These are phyloP conservation scores for Chrysolophus pictus DNA, from an alignment of 2,797 vertebrate species.

Conservation along the genomic window DNA sequence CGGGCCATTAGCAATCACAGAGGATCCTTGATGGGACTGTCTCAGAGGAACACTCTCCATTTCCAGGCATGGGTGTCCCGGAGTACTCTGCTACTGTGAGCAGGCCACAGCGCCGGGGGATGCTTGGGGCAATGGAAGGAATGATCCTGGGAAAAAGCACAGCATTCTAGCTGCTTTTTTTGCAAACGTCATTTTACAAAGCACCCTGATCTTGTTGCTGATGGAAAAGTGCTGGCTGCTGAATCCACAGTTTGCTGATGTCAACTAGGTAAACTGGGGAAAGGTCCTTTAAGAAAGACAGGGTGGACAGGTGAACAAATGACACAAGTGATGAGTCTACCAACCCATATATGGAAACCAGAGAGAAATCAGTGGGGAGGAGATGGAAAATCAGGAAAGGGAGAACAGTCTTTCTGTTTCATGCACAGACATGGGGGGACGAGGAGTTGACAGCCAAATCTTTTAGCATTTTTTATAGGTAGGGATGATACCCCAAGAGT, in stretches of 20 bases:
- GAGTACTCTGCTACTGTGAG: accelerated
- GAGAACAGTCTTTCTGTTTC: neutral
- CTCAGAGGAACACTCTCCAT: neutral
- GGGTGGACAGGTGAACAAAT: neutral
- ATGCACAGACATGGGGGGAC: neutral
- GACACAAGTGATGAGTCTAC: neutral
- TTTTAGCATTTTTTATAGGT: accelerated
- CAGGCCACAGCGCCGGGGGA: neutral
- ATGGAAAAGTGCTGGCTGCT: neutral
- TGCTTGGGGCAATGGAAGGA: neutral
- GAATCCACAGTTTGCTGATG: neutral
- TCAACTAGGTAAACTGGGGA: neutral
- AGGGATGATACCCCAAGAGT: neutral
- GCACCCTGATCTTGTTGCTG: accelerated
- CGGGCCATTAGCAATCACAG: neutral
- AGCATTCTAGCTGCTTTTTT: accelerated
- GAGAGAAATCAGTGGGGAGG: neutral
- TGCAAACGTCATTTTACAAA: neutral
- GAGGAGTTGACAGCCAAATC: neutral
- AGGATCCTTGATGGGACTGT: neutral
- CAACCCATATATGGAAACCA: neutral
- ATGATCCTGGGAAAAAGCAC: neutral
- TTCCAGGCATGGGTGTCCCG: neutral
- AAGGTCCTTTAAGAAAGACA: neutral
- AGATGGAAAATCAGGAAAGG: neutral